Conservation (phyloP, 2,113 vertebrate species). For the Rhagologus leucostigma region DNA sequence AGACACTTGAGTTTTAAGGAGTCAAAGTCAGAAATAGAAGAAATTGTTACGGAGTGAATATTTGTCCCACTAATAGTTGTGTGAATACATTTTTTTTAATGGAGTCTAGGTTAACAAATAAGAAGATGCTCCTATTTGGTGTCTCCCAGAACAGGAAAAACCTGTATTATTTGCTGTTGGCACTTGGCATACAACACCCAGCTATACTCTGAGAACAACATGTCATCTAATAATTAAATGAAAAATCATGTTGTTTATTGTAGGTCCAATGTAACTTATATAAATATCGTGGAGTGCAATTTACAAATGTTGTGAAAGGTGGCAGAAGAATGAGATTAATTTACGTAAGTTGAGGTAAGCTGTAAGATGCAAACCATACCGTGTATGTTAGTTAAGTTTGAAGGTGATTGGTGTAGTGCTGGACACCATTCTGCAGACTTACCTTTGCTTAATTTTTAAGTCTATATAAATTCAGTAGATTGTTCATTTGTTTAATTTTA, state of each 20-base stretch:
- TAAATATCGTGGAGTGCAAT: neutral
- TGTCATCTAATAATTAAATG: constrained; percentile 20
- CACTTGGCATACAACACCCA: constrained; percentile 17
- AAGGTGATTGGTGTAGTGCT: neutral
- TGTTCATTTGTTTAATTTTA: neutral
- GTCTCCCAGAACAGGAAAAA: constrained; percentile 40
- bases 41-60: neutral
- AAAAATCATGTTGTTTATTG: constrained; percentile 10
- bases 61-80: neutral
- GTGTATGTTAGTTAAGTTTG: neutral
- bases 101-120: neutral
- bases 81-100: neutral
- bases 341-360: neutral
- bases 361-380: neutral
- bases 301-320: neutral
- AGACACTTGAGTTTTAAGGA: neutral
- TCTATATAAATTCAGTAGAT: neutral
- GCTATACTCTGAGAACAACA: neutral
- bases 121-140: neutral
- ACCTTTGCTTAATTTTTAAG: neutral
- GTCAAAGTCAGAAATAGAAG: neutral
- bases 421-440: neutral
- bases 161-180: constrained; percentile 55
- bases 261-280: neutral
- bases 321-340: neutral